phyloP scores from a whole-genome alignment of 2,113 vertebrate genomes.

The Trochalopteron elliotii region DNA sequence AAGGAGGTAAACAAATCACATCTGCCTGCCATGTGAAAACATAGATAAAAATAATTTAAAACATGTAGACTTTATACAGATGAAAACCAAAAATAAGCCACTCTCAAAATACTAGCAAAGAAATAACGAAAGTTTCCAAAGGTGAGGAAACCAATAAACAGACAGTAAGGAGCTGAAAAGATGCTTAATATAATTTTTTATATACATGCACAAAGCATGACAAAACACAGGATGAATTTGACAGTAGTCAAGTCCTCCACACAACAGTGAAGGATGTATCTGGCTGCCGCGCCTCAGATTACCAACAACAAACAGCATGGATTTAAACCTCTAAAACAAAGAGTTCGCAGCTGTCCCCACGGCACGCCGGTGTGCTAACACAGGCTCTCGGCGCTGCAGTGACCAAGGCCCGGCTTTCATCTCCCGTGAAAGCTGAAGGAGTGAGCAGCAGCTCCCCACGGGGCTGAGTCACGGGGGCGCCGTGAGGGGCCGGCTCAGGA shows the following conservation, averaged over 20 bases:
- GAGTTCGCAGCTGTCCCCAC: background rate
- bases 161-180: background rate
- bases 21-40: background rate
- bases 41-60: background rate
- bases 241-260: background rate
- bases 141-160: background rate
- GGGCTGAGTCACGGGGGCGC: background rate
- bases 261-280: fast-evolving
- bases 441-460: background rate
- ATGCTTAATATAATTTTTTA: background rate
- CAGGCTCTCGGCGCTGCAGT: background rate
- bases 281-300: background rate
- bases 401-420: background rate
- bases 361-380: fast-evolving
- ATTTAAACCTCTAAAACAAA: background rate
- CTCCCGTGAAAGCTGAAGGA: background rate
- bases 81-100: background rate
- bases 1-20: background rate
- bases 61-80: background rate
- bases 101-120: background rate
- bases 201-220: background rate
- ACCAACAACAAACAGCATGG: background rate
- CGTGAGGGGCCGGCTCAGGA: background rate
- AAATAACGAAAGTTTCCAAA: background rate
- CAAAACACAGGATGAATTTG: background rate